Evolutionary conservation across 2,797 vertebrate genomes (phyloP), one percentile per base, ranked within the genome.

Genomic region (Echiichthys vipera): DNA sequence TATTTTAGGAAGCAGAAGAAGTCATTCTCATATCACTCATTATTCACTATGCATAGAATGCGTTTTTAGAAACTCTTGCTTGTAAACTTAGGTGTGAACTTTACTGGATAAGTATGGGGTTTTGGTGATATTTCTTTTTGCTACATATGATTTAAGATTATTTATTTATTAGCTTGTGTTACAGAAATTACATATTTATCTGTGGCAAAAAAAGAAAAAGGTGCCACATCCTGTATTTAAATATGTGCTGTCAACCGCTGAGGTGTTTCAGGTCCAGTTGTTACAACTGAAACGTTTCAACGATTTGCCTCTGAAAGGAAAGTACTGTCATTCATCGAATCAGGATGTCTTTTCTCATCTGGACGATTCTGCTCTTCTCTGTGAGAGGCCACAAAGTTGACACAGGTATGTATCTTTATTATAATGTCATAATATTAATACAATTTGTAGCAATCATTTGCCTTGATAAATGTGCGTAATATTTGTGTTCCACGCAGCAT

Each of bases 271-370:
- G 7, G 8, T 54, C 11, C 29, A 42, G 54, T 55, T 78, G n/a
- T 77, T 50, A 36, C 27, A 1, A 25, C 2, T 43, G 5, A 34
- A 64, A 37, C 4, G 22, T 55, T 54, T 6, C 13, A 47, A 17
- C 11, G 5, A 24, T 3, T 37, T 51, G 5, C 17, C 1, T 47
- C 20, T 13, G 8, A 36, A 32, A 49, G 27, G 11, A 32, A 43
- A 29, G 0, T 30, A 50, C 0, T 15, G 7, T 20, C 3, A 15
- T 36, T 2, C 20, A 17, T 30, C 0, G 0, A 32, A 46, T 64
- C 24, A 84, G 9, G 64, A 89, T 86, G 79, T 42, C 59, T 12
- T 1, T 54, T 67, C 68, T 85, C 46, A 32, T 81, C 65, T 80
- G 67, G 77, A 56, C 2, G 1, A 18, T 24, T 62, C 45, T 87